A percentile compares a stretch with the other conserved stretches of the same genome.
Evolutionary conservation across 2,888 invertebrate species (phyloP).

Genomic region (Ectropis crepuscularia): DNA sequence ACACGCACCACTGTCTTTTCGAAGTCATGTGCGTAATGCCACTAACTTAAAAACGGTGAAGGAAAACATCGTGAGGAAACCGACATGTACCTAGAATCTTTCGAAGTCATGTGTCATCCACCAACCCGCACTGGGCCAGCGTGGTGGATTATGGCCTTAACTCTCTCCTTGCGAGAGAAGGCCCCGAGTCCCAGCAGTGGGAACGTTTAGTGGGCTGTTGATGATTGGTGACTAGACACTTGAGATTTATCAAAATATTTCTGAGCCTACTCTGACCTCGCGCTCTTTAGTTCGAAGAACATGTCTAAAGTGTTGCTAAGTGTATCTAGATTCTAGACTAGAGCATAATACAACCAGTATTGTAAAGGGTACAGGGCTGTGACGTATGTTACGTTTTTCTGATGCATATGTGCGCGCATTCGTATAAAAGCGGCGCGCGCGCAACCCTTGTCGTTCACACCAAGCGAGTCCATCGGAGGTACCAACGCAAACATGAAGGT

Average conservation of each 20-base stretch:
- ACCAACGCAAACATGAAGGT: constrained; percentile 76
- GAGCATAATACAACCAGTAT: constrained; percentile 48
- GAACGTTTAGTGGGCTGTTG: too few relatives aligned
- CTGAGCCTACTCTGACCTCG: constrained; percentile 31
- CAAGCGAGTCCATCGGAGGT: constrained; percentile 59
- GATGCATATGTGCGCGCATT: constrained; percentile 50
- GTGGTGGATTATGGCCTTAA: too few relatives aligned
- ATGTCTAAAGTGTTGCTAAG: constrained; percentile 15
- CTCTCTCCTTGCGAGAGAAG: too few relatives aligned
- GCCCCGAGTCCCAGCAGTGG: too few relatives aligned
- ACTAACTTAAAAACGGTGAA: too few relatives aligned
- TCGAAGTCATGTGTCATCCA: too few relatives aligned
- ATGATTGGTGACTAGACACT: too few relatives aligned
- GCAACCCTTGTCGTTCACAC: constrained; percentile 68
- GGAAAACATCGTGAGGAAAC: too few relatives aligned
- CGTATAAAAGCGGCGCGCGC: constrained; percentile 69
- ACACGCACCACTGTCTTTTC: too few relatives aligned
- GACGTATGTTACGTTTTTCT: constrained; percentile 65
- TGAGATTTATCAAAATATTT: constrained; percentile 38
- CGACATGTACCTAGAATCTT: too few relatives aligned
- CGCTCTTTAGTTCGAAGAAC: constrained; percentile 28
- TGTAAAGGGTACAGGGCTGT: constrained; percentile 66
- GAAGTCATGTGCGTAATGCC: too few relatives aligned
- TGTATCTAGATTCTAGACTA: constrained; percentile 9
- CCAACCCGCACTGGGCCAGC: too few relatives aligned